A percentile compares a stretch with the other conserved stretches of the same genome.
Conservation (phyloP, 1,140 invertebrate species). For the Stegodyphus dumicola region DNA sequence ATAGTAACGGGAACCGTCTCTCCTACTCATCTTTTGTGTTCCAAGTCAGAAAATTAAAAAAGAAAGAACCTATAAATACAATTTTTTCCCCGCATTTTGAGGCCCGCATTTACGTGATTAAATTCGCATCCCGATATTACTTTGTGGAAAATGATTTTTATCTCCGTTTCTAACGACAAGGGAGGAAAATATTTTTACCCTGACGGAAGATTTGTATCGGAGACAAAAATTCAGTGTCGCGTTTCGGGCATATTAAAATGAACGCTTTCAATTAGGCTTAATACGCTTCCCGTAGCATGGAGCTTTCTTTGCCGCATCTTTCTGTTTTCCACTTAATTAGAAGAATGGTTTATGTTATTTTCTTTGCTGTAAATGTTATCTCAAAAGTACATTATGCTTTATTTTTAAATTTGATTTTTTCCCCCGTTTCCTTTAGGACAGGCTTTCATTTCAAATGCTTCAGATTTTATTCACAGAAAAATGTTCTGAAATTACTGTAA, state of each 20-base stretch:
- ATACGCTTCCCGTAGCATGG: neutral
- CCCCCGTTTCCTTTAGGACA: too few species aligned
- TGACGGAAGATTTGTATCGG: slow-evolving; percentile 13
- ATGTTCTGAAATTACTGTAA: too few species aligned
- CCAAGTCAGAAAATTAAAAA: slow-evolving; percentile 17
- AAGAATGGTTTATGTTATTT: too few species aligned
- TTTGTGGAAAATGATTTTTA: slow-evolving; percentile 20
- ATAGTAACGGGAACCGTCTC: slow-evolving; percentile 31
- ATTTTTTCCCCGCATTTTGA: neutral
- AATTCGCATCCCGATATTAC: slow-evolving; percentile 30
- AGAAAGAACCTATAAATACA: neutral
- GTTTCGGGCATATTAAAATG: slow-evolving; percentile 35
- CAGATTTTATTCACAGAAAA: too few species aligned
- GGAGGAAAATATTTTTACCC: too few species aligned
- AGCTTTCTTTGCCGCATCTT: too few species aligned
- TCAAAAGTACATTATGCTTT: too few species aligned
- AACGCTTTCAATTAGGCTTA: slow-evolving; percentile 13
- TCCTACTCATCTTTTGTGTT: slow-evolving; percentile 6
- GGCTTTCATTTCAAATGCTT: too few species aligned
- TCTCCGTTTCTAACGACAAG: too few species aligned
- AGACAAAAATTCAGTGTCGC: neutral
- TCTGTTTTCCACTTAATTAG: too few species aligned
- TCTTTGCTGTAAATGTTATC: too few species aligned
- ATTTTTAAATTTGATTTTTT: too few species aligned
- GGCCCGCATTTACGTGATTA: slow-evolving; percentile 48